A percentile compares a stretch with the other conserved stretches of the same genome.
Evolutionary conservation across 2,888 invertebrate species (phyloP).

Genomic region (Agonopterix heracliana): DNA sequence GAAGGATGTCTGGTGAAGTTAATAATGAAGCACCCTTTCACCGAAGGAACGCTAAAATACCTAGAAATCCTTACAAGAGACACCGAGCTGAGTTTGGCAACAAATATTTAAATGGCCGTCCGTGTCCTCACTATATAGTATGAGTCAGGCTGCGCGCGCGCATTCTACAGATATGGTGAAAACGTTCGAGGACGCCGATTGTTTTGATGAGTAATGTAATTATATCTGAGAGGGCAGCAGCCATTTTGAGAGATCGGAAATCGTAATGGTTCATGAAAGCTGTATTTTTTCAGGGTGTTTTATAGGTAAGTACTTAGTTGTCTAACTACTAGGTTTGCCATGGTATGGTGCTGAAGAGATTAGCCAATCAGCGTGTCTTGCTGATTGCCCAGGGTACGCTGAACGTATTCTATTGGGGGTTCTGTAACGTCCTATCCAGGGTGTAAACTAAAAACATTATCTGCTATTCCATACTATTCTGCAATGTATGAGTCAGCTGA

Average conservation of each 20-base stretch:
- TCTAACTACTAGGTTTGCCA: too few species aligned
- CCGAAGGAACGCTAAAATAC: background rate
- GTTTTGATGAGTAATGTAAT: conserved; percentile 40
- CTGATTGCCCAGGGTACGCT: too few species aligned
- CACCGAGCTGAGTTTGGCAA: background rate
- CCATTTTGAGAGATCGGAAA: conserved; percentile 6
- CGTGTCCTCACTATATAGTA: background rate
- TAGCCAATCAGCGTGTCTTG: too few species aligned
- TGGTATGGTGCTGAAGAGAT: too few species aligned
- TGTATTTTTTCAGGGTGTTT: background rate
- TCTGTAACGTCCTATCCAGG: too few species aligned
- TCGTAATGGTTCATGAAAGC: background rate
- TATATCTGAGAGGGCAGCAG: conserved; percentile 11
- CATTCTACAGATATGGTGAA: conserved; percentile 43
- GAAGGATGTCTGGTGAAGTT: too few species aligned
- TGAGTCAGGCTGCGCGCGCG: conserved; percentile 35
- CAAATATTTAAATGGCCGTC: background rate
- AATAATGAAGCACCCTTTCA: too few species aligned
- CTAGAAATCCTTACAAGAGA: background rate
- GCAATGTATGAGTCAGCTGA: too few species aligned
- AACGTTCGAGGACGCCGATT: conserved; percentile 43
- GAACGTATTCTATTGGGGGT: too few species aligned
- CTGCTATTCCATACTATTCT: too few species aligned
- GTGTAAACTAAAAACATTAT: too few species aligned
- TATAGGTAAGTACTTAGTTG: too few species aligned